A percentile compares a stretch with the other conserved stretches of the same genome.
Conservation (phyloP, 2,113 vertebrate species). For the Catharus fuscescens region DNA sequence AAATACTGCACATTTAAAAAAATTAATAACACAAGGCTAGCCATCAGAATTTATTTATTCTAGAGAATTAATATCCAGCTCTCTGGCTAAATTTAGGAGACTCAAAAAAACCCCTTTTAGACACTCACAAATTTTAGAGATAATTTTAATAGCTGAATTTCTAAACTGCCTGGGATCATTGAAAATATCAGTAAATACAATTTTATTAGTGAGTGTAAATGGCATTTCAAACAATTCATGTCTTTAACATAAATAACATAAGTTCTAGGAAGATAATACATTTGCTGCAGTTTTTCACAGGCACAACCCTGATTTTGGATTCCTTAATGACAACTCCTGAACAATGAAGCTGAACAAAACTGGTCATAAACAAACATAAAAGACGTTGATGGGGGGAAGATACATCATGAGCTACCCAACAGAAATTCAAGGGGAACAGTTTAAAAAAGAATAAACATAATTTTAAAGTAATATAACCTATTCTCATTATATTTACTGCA, state of each 20-base stretch:
- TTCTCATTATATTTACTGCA: not conserved
- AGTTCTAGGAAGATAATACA: not conserved
- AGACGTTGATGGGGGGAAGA: not conserved
- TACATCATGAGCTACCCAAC: not conserved
- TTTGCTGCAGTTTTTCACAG: not conserved
- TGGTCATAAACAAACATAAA: not conserved
- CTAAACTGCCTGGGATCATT: not conserved
- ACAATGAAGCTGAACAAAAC: not conserved
- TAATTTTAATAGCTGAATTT: not conserved
- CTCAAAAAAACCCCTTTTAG: not conserved
- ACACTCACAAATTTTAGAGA: not conserved
- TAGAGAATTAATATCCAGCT: not conserved
- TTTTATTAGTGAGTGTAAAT: not conserved
- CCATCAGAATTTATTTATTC: not conserved
- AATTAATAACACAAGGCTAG: not conserved
- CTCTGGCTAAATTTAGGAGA: not conserved
- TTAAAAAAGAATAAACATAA: not conserved
- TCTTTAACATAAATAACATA: not conserved
- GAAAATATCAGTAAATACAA: not conserved
- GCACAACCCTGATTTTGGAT: not conserved
- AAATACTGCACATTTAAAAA: not conserved
- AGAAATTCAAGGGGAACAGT: not conserved
- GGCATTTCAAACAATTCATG: not conserved
- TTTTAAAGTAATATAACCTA: not conserved
- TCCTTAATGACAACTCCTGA: not conserved